Percentiles rank a stretch among this genome's conserved stretches.
These are phyloP conservation scores for Leuciscus idus DNA, from an alignment of 2,113 vertebrate species.

Conservation along the genomic window DNA sequence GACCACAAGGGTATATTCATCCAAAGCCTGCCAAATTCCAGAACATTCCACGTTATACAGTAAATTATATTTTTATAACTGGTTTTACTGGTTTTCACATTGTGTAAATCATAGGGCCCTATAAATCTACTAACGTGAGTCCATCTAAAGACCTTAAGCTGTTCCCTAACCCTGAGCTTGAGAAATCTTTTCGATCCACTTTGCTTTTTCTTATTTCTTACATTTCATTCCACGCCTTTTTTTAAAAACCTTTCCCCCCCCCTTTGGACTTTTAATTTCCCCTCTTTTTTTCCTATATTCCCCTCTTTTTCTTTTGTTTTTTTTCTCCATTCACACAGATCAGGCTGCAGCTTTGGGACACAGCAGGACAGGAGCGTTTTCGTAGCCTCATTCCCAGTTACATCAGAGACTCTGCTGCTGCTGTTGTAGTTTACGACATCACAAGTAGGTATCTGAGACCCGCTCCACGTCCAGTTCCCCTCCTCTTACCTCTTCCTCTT, in stretches of 20 bases:
- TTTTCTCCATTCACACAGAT: slow-evolving; percentile 83
- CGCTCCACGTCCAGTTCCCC: slow-evolving; percentile 40
- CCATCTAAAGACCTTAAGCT: slow-evolving; percentile 60
- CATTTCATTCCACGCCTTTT: slow-evolving; percentile 11
- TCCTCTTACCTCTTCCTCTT: slow-evolving; percentile 64
- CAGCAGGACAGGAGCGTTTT: slow-evolving; percentile 97
- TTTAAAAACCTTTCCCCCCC: not conserved
- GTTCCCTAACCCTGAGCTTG: slow-evolving; percentile 40
- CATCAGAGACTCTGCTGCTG: slow-evolving; percentile 97
- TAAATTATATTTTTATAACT: too few species aligned
- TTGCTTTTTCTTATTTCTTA: slow-evolving; percentile 23
- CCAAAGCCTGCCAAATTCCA: too few species aligned
- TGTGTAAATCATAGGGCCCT: too few species aligned
- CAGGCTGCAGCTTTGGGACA: slow-evolving; percentile 99
- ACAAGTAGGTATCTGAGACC: slow-evolving; percentile 90
- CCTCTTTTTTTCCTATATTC: slow-evolving; percentile 56
- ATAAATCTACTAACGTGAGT: slow-evolving; percentile 41
- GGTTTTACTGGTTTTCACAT: too few species aligned
- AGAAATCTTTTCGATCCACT: not conserved
- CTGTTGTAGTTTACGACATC: slow-evolving; percentile 99
- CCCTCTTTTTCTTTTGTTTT: slow-evolving; percentile 45
- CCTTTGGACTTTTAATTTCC: slow-evolving; percentile 47
- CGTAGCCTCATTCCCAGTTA: slow-evolving; percentile 99
- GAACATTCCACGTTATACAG: too few species aligned
- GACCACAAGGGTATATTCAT: too few species aligned